These are phyloP conservation scores for Diplogasteroides magnus DNA, from an alignment of 1,140 invertebrate genomes.

Conservation along the genomic window DNA sequence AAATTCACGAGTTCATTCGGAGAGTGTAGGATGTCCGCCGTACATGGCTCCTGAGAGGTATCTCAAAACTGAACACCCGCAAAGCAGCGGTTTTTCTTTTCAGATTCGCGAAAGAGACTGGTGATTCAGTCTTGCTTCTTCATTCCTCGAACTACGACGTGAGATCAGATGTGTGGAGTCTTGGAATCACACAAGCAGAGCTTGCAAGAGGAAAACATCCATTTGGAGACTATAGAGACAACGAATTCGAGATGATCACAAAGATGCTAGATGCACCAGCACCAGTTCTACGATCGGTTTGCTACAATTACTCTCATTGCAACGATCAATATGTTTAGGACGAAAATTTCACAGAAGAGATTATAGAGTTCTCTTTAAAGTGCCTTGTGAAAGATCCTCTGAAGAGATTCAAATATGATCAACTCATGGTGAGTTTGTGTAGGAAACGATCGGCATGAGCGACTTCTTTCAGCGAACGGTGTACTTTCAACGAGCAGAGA, in stretches of 20 bases:
- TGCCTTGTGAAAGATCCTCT: neutral
- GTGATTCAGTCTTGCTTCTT: neutral
- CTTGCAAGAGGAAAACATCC: conserved; percentile 22
- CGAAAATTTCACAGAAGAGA: neutral
- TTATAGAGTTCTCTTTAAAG: neutral
- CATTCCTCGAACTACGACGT: conserved; percentile 71
- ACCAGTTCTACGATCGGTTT: neutral
- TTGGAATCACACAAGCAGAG: conserved; percentile 76
- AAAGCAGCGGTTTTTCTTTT: too few relatives aligned
- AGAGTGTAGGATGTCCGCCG: conserved; percentile 92
- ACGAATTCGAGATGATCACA: neutral
- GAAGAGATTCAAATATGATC: neutral
- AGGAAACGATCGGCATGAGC: neutral
- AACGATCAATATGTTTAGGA: neutral
- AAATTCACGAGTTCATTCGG: conserved; percentile 86
- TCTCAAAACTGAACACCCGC: too few relatives aligned
- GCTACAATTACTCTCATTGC: neutral
- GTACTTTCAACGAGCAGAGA: neutral
- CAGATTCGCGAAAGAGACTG: neutral
- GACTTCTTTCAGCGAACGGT: neutral
- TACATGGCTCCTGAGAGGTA: conserved; percentile 74
- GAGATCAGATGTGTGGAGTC: conserved; percentile 88
- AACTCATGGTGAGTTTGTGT: neutral
- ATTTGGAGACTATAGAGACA: neutral
- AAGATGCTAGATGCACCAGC: neutral